These are phyloP conservation scores for Metopia argyrocephala DNA, from an alignment of 2,888 invertebrate genomes.

Conservation along the genomic window DNA sequence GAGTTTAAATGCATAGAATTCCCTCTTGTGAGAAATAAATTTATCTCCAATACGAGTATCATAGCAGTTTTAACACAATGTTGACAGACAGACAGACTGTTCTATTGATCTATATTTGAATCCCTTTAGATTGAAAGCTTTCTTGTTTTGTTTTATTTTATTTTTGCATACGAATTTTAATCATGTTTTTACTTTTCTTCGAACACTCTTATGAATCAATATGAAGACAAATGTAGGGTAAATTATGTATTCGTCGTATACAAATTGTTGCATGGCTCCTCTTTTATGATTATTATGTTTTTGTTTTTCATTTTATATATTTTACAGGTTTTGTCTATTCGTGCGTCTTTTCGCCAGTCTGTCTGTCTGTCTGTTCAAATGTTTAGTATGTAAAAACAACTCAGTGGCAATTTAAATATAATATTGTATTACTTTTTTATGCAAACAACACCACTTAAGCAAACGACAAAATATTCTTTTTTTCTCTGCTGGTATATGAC, in stretches of 20 bases:
- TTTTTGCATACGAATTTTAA: too few relatives aligned
- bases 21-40: too few relatives aligned
- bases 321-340: constrained; percentile 2
- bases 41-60: too few relatives aligned
- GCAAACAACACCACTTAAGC: constrained; percentile 67
- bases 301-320: too few relatives aligned
- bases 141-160: too few relatives aligned
- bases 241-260: neutral
- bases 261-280: neutral
- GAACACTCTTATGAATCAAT: neutral
- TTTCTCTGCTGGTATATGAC: constrained; percentile 41
- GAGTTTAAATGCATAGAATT: too few relatives aligned
- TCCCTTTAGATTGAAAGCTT: too few relatives aligned
- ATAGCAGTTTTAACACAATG: too few relatives aligned
- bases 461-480: constrained; percentile 61
- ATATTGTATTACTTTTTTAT: constrained; percentile 68
- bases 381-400: constrained; percentile 58
- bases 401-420: constrained; percentile 68
- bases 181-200: too few relatives aligned
- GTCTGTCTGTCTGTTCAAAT: constrained; percentile 19
- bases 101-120: too few relatives aligned
- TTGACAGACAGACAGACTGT: too few relatives aligned
- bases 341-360: neutral
- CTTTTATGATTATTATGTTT: constrained; percentile 2
- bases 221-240: neutral